Percentiles rank a stretch among this genome's conserved stretches.
Conservation (phyloP, 2,888 invertebrate species). For the Perithous albicinctus region DNA sequence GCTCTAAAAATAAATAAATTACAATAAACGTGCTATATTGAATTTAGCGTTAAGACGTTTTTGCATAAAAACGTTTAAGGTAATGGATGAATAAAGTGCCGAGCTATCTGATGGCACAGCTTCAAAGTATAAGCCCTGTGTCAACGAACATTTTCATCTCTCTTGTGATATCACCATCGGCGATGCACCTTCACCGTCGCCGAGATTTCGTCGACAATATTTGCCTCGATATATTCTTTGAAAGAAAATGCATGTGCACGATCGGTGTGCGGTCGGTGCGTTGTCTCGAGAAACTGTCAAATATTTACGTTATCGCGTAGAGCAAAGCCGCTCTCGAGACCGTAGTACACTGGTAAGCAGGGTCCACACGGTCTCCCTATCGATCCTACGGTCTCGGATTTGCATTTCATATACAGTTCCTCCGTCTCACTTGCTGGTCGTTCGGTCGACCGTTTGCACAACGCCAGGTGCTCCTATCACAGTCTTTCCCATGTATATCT, state of each 20-base stretch:
- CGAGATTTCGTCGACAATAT: conserved; percentile 42
- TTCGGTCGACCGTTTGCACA: conserved; percentile 55
- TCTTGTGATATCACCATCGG: conserved; percentile 1
- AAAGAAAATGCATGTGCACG: conserved; percentile 45
- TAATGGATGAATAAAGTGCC: not conserved
- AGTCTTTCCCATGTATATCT: conserved; percentile 38
- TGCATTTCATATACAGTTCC: conserved; percentile 64
- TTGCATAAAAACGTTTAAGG: not conserved
- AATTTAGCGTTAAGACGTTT: not conserved
- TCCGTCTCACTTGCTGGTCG: conserved; percentile 21
- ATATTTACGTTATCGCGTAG: conserved; percentile 52
- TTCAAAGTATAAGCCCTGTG: not conserved
- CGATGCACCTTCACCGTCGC: conserved; percentile 36
- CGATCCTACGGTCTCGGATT: conserved; percentile 59
- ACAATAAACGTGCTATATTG: not conserved
- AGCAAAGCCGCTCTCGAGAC: conserved; percentile 34
- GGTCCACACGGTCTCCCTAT: conserved; percentile 42
- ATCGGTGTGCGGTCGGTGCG: not conserved
- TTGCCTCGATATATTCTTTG: conserved; percentile 18
- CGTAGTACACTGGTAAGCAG: conserved; percentile 30
- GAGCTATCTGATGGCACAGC: not conserved
- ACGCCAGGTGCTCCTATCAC: conserved; percentile 66
- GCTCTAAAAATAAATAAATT: not conserved
- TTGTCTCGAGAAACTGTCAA: conserved; percentile 47
- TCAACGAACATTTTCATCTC: conserved; percentile 1